These are phyloP conservation scores for Zaprionus camerounensis DNA, from an alignment of 1,140 invertebrate genomes.

Conservation along the genomic window DNA sequence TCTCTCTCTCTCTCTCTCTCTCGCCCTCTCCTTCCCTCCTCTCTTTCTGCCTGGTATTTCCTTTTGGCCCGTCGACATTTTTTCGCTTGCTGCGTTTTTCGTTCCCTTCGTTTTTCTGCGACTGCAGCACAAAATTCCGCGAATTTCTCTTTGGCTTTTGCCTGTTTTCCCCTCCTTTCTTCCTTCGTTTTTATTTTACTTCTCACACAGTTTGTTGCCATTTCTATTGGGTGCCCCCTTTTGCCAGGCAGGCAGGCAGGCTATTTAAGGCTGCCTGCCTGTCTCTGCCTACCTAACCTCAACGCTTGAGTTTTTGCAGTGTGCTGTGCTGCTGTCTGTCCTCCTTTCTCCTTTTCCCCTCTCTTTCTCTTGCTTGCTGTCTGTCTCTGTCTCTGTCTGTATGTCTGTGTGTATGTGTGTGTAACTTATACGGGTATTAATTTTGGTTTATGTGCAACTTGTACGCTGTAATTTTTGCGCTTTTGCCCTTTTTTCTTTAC, in stretches of 20 bases:
- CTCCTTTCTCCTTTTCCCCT: neutral
- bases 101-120: constrained; percentile 59
- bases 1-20: constrained; percentile 6
- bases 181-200: neutral
- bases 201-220: constrained; percentile 38
- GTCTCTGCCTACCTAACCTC: constrained; percentile 20
- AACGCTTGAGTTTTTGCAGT: constrained; percentile 17
- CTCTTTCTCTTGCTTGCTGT: constrained; percentile 1
- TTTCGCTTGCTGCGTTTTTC: constrained; percentile 51
- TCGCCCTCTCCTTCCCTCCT: constrained; percentile 4
- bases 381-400: constrained; percentile 11
- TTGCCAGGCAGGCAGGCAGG: constrained; percentile 11
- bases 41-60: constrained; percentile 12
- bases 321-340: constrained; percentile 15
- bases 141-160: constrained; percentile 65
- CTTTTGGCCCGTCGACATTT: constrained; percentile 71
- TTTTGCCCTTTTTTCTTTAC: constrained; percentile 41
- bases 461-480: constrained; percentile 61
- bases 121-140: constrained; percentile 78
- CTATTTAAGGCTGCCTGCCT: constrained; percentile 37
- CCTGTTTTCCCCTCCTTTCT: neutral
- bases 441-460: constrained; percentile 76
- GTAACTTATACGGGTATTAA: constrained; percentile 73
- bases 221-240: constrained; percentile 47
- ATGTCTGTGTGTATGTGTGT: constrained; percentile 25